phyloP scores from a whole-genome alignment of 2,113 vertebrate species.

The Semicossyphus pulcher region DNA sequence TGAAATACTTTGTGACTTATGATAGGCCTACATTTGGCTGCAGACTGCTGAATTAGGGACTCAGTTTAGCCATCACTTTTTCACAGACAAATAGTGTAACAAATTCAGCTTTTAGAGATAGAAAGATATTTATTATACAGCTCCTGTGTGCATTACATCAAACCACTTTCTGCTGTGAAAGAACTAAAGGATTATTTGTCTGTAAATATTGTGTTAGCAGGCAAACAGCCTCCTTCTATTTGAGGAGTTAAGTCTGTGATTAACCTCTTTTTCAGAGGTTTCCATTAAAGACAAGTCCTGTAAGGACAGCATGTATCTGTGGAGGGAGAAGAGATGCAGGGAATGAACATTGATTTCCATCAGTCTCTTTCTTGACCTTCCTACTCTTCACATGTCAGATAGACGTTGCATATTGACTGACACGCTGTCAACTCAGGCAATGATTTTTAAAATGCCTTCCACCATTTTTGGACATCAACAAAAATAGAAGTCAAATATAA shows the following conservation, averaged over 20 bases:
- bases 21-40: slow-evolving; percentile 9
- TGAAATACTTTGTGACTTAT: slow-evolving; percentile 37
- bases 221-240: slow-evolving; percentile 4
- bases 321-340: not conserved
- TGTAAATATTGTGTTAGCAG: not conserved
- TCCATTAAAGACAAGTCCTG: not conserved
- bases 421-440: slow-evolving; percentile 29
- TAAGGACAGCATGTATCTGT: slow-evolving; percentile 3
- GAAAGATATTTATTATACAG: not conserved
- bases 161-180: not conserved
- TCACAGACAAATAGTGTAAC: not conserved
- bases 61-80: not conserved
- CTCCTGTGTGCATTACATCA: not conserved
- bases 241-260: slow-evolving; percentile 27
- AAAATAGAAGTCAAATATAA: slow-evolving; percentile 9
- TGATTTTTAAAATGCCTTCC: not conserved
- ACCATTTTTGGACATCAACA: not conserved
- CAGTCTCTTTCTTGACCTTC: slow-evolving; percentile 56
- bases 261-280: not conserved
- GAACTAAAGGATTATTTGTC: not conserved
- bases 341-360: slow-evolving; percentile 58
- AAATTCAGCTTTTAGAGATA: not conserved
- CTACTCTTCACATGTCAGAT: slow-evolving; percentile 21
- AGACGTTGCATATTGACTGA: slow-evolving; percentile 28
- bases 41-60: not conserved